phyloP scores from a whole-genome alignment of 1,140 invertebrate species.

The Drosophila ambigua region DNA sequence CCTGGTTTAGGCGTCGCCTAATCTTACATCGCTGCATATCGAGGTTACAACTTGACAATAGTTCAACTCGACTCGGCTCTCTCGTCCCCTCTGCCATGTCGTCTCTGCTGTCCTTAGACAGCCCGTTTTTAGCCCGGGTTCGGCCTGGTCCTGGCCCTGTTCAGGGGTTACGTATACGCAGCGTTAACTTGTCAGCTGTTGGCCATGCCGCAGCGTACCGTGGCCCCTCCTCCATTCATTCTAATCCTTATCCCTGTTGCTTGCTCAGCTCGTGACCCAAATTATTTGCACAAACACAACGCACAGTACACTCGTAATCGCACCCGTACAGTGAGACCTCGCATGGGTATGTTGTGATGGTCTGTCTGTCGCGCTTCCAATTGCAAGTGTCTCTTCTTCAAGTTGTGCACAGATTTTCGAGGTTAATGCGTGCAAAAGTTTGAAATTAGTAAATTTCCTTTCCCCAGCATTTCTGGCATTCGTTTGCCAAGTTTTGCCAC shows the following conservation, averaged over 20 bases:
- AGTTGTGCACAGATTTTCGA: conserved; percentile 76
- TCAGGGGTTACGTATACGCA: conserved; percentile 64
- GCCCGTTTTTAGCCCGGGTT: conserved; percentile 47
- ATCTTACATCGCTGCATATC: conserved; percentile 80
- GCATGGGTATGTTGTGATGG: conserved; percentile 24
- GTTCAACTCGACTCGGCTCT: conserved; percentile 75
- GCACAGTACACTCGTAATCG: not conserved
- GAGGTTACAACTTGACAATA: conserved; percentile 81
- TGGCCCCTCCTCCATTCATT: conserved; percentile 2
- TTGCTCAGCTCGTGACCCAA: conserved; percentile 74
- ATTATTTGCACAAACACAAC: conserved; percentile 69
- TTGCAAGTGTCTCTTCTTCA: conserved; percentile 60
- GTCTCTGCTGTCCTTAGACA: conserved; percentile 55
- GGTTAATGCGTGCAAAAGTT: conserved; percentile 80
- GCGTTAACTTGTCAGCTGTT: conserved; percentile 55
- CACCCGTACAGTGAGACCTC: conserved; percentile 15
- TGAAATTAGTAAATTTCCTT: conserved; percentile 81
- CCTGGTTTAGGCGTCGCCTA: conserved; percentile 48
- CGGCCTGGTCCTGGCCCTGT: conserved; percentile 27
- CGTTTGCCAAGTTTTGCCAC: conserved; percentile 45
- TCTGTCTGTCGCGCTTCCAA: conserved; percentile 23
- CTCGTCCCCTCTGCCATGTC: conserved; percentile 48
- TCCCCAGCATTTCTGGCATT: conserved; percentile 35
- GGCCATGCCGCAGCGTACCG: not conserved
- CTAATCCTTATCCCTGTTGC: conserved; percentile 38